Evolutionary conservation across 2,888 invertebrate species (phyloP).

Genomic region (Acanthosepion pharaonis): DNA sequence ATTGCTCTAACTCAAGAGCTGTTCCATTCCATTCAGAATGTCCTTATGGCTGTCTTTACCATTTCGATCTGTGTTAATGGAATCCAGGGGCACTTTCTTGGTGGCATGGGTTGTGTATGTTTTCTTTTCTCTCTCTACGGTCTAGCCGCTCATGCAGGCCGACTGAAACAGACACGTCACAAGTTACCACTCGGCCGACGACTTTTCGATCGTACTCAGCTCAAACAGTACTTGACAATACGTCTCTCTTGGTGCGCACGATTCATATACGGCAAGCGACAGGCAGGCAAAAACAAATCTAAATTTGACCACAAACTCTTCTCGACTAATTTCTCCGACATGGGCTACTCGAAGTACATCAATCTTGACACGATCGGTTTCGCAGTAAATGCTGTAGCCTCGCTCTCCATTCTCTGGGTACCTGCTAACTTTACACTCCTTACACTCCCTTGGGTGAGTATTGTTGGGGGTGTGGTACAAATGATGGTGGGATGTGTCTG

Average conservation of each 20-base stretch:
- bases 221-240: slow-evolving; percentile 49
- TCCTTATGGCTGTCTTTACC: slow-evolving; percentile 54
- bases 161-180: slow-evolving; percentile 51
- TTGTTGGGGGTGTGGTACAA: slow-evolving; percentile 59
- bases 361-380: slow-evolving; percentile 59
- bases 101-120: slow-evolving; percentile 57
- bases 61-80: slow-evolving; percentile 56
- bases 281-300: neutral
- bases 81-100: slow-evolving; percentile 53
- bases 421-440: slow-evolving; percentile 51
- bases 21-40: slow-evolving; percentile 55
- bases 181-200: slow-evolving; percentile 56
- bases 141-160: slow-evolving; percentile 56
- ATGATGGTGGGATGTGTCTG: slow-evolving; percentile 58
- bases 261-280: slow-evolving; percentile 51
- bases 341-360: slow-evolving; percentile 61
- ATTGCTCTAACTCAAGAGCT: slow-evolving; percentile 56
- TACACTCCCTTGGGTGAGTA: slow-evolving; percentile 58
- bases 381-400: slow-evolving; percentile 57
- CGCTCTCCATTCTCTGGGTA: slow-evolving; percentile 57
- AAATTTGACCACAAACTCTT: slow-evolving; percentile 49
- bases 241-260: slow-evolving; percentile 50
- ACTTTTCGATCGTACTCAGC: slow-evolving; percentile 49
- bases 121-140: slow-evolving; percentile 61
- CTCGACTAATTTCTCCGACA: slow-evolving; percentile 50